Base-by-base conservation (phyloP, 2,797 vertebrate genomes). In the Hypotaenidia okinawae region DNA sequence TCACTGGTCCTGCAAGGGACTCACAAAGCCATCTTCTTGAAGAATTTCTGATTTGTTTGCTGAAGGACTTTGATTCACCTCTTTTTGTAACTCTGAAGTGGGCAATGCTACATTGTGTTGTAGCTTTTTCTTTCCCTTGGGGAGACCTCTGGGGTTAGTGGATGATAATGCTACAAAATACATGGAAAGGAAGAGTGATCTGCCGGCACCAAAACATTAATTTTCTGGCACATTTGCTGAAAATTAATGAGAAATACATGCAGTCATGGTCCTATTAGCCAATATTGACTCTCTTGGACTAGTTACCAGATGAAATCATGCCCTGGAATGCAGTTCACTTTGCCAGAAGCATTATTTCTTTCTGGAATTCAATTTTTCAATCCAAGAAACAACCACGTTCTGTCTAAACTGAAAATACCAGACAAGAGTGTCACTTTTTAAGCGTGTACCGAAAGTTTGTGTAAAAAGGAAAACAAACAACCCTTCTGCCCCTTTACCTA, bases 231-330 rank as follows among this genome's bases (percentile, higher is more conserved):
- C 83, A 75, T 87, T 80, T 83, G 58, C 84, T 59, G 68, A 87
- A 93, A 95, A 93, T 59, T 92, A 94, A 95, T 96, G 90, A 93
- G 91, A 96, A 95, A 94, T 95, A 89, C 81, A 95, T 89, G 61
- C 86, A 89, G 57, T 83, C 45, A 43, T 58, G 72, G 54, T 55
- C 77, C 32, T 87, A 95, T 87, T 85, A 87, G 75, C 94, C 91
- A 96, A 63, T 75, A 83, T 11, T 89, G 89, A 90, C 80, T 95
- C 89, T 91, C 55, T 59, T 93, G 91, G 91, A 90, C 78, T 59
- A 80, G 77, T 95, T 77, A 89, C 49, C 72, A 90, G 78, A 94
- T 93, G 88, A 96, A 96, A 95, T 93, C 81, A 85, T 74, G 68
- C 64, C 91, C 86, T 96, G 96, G 94, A 96, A 97, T 95, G 89